These are phyloP conservation scores for Tetheella fluctuosa DNA, from an alignment of 2,888 invertebrate species.

Conservation along the genomic window DNA sequence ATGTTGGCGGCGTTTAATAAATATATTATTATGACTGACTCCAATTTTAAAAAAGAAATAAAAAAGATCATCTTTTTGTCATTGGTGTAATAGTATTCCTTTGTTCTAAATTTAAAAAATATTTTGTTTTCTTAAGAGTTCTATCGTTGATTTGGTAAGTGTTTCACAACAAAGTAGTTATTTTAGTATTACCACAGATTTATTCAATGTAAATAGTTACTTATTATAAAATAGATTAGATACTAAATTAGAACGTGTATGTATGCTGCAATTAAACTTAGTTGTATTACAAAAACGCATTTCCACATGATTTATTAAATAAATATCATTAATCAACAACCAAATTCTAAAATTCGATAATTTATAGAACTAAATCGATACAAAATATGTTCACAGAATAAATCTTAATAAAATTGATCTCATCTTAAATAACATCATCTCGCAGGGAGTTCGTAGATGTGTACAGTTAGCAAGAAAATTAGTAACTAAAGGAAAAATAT, in stretches of 20 bases:
- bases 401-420: slow-evolving; percentile 81
- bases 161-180: too few relatives aligned
- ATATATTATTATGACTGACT: too few relatives aligned
- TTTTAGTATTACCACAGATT: too few relatives aligned
- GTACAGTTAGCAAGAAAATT: slow-evolving; percentile 58
- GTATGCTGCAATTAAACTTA: neutral
- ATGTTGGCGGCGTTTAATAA: neutral
- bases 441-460: slow-evolving; percentile 52
- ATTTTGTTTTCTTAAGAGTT: too few relatives aligned
- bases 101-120: too few relatives aligned
- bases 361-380: slow-evolving; percentile 69
- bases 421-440: slow-evolving; percentile 79
- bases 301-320: neutral
- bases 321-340: slow-evolving; percentile 50
- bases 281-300: neutral
- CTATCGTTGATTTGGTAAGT: too few relatives aligned
- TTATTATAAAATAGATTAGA: neutral
- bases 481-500: neutral
- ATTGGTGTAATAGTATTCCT: too few relatives aligned
- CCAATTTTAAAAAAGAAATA: too few relatives aligned
- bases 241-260: neutral
- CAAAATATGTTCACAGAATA: slow-evolving; percentile 72
- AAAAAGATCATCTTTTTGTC: neutral
- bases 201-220: too few relatives aligned
- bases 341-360: slow-evolving; percentile 53